Base-by-base conservation (phyloP, 2,888 invertebrate species). In the Listrodromus nycthemerus region DNA sequence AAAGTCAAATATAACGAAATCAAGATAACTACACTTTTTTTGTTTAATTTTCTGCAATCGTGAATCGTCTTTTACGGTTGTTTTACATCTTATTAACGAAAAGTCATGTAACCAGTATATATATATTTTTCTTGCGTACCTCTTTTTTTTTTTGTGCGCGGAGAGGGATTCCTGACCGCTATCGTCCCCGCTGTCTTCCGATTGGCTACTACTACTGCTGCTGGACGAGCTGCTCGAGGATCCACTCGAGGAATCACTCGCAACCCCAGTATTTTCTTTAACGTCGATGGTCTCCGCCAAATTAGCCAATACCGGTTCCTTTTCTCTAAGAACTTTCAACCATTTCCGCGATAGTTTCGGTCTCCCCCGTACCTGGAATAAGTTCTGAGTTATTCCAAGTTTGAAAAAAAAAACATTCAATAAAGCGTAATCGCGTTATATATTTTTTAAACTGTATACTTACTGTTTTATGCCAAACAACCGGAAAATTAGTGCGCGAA, bases 401-500 rank as follows among this genome's bases (percentile, higher is more conserved):
- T 55, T 30, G 19, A 13, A 13, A 55, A 61, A 61, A 13, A 16
- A 45, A n/a, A n/a, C n/a, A 45, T 45, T 3, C 3, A 45, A 45
- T 45, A 45, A 45, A 13, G 41, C 4, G 41, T 16, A 3, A 16
- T 41, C 41, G 3, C 1, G 16, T 45, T 45, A 45, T 16, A 45
- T 45, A n/a, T 16, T 45, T 45, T 45, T 2, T 3, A 45, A 45
- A 45, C 13, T 16, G 27, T 61, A 41, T n/a, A 55, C 86, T 86
- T 89, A 93, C 97, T 7, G 99, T 99, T 94, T 99, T 99, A 93
- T 99, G 99, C 99, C 99, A 99, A 0, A 99, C 99, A 16, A 99
- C 96, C 0, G 99, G 98, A 93, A 99, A 99, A 94, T 99, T 99
- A 0, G 98, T 98, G 84, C 96, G 95, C 88, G 99, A 98, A 92